These are phyloP conservation scores for Rutilus rutilus DNA, from an alignment of 2,113 vertebrate species.

Conservation along the genomic window DNA sequence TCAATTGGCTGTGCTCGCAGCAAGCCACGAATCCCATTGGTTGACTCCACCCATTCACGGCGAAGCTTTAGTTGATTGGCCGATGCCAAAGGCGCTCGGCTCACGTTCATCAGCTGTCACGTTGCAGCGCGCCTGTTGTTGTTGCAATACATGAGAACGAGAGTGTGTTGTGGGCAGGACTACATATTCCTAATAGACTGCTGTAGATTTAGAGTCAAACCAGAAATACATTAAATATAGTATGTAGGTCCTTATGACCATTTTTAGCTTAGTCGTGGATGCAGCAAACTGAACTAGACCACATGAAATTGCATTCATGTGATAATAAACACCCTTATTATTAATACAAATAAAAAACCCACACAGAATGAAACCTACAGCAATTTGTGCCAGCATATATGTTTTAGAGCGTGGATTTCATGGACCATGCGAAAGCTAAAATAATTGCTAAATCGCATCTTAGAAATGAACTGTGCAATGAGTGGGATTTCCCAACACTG, in stretches of 20 bases:
- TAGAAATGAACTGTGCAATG: not conserved
- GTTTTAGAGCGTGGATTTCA: not conserved
- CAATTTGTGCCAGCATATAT: not conserved
- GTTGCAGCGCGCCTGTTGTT: constrained; percentile 56
- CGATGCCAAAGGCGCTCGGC: not conserved
- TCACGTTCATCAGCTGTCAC: constrained; percentile 51
- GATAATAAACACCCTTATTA: not conserved
- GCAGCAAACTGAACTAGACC: not conserved
- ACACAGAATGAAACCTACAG: not conserved
- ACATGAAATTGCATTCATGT: not conserved
- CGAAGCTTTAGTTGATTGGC: constrained; percentile 41
- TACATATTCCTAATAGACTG: not conserved
- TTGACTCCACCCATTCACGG: constrained; percentile 34
- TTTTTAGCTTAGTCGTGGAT: not conserved
- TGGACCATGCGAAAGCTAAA: not conserved
- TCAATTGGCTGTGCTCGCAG: constrained; percentile 39
- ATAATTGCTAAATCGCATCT: not conserved
- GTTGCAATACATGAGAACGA: not conserved
- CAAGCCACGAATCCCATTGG: not conserved
- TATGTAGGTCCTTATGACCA: not conserved
- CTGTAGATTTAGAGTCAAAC: not conserved
- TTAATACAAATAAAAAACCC: not conserved
- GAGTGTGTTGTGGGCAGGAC: not conserved
- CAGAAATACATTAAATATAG: not conserved
- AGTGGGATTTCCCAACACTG: not conserved